Base-by-base conservation (phyloP, 2,888 invertebrate genomes). In the Anthophora plumipes region DNA sequence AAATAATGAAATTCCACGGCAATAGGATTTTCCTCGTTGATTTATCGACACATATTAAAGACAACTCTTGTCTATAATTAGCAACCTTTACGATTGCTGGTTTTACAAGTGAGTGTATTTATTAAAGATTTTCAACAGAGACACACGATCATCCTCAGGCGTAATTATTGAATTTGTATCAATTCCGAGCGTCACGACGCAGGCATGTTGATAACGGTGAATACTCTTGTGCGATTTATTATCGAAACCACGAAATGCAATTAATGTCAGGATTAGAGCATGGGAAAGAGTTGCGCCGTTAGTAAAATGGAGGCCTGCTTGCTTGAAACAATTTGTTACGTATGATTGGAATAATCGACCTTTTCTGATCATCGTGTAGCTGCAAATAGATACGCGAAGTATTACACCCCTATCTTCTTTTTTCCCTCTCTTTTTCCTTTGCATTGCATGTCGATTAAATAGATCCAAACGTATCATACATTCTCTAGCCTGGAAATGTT, bases 181-280 rank as follows among this genome's bases (percentile, higher is more conserved):
- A 66, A 73, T 77, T 17, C 7, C 37, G 9, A 6, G 22, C 57
- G 63, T 59, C 55, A 48, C 11, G 12, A 11, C 17, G 0, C 14
- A 20, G 31, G 20, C 9, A 66, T 8, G 39, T 41, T 60, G 67
- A 75, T 77, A 60, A 75, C 64, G 46, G 64, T 60, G 77, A 9
- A 54, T 60, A n/a, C 63, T 43, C 12, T 54, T 17, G 7, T n/a
- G 46, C 74, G 82, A 80, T 82, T 80, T 82, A 82, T 41, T n/a
- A 6, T 1, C 39, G 52, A 31, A n/a, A 31, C 3, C 12, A 41
- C 22, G n/a, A 60, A 25, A 55, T 14, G 50, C 66, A 64, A 73
- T 82, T 82, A 68, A 54, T 39, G 41, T 25, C 64, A 66, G 25
- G 48, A 46, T 59, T 71, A 52, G 60, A 43, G 50, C 46, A 48